These are phyloP conservation scores for Heteropelma amictum DNA, from an alignment of 2,888 invertebrate genomes.

Conservation along the genomic window DNA sequence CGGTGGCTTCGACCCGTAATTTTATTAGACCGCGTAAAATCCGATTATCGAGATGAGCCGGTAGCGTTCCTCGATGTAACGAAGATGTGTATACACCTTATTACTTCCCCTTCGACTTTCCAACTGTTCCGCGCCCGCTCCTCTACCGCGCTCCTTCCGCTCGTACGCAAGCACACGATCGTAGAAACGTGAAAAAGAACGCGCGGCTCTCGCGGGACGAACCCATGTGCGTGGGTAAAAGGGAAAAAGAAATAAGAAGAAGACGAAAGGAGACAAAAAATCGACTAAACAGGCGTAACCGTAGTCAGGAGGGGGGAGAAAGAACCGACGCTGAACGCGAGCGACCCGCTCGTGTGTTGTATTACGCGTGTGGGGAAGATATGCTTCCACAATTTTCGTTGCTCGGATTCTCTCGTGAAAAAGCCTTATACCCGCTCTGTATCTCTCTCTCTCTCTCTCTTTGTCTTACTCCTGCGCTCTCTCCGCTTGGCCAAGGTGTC, in stretches of 20 bases:
- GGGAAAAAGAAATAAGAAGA: background rate
- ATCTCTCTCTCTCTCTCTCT: constrained; percentile 24
- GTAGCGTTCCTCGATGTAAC: constrained; percentile 21
- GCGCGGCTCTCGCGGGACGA: background rate
- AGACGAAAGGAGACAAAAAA: background rate
- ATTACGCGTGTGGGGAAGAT: background rate
- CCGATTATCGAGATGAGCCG: constrained; percentile 56
- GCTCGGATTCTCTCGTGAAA: constrained; percentile 16
- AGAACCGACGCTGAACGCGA: too few relatives aligned
- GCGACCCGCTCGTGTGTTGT: too few relatives aligned
- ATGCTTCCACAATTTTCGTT: constrained; percentile 41
- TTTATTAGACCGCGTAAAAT: constrained; percentile 57
- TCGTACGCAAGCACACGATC: constrained; percentile 13
- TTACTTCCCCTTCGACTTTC: background rate
- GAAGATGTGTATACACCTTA: constrained; percentile 11
- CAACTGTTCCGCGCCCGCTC: background rate
- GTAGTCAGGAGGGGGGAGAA: background rate
- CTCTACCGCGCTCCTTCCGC: constrained; percentile 9
- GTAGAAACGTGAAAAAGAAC: constrained; percentile 2
- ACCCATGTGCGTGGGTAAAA: constrained; percentile 29
- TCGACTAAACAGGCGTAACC: background rate
- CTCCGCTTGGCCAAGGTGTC: constrained; percentile 67
- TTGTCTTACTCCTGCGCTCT: constrained; percentile 1
- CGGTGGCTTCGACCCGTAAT: constrained; percentile 52
- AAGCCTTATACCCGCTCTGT: background rate